These are phyloP conservation scores for Rachycentron canadum DNA, from an alignment of 2,797 vertebrate genomes.

Conservation along the genomic window DNA sequence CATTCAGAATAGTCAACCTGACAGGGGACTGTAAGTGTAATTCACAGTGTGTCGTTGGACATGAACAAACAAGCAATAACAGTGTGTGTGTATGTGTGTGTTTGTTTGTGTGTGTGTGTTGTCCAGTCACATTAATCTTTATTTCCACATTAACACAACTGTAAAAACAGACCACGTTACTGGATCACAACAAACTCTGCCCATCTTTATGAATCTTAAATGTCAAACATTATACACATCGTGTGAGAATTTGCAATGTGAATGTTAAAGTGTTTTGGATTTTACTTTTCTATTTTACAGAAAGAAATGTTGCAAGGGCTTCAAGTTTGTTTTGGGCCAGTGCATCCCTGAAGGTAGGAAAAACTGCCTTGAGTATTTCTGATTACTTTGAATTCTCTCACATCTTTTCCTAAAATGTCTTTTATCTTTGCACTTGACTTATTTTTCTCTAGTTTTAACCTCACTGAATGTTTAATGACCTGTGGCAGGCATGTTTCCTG, in stretches of 20 bases:
- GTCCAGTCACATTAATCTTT: conserved; percentile 21
- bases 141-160: conserved; percentile 35
- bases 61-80: conserved; percentile 35
- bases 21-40: conserved; percentile 14
- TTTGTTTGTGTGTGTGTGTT: background rate
- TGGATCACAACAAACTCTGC: conserved; percentile 3
- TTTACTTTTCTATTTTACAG: conserved; percentile 81
- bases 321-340: conserved; percentile 97
- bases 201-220: background rate
- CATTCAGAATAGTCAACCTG: background rate
- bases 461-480: conserved; percentile 29
- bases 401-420: conserved; percentile 34
- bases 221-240: background rate
- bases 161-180: conserved; percentile 39
- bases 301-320: conserved; percentile 97
- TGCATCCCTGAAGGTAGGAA: conserved; percentile 98
- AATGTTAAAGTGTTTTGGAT: conserved; percentile 19
- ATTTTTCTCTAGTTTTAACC: conserved; percentile 40
- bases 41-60: conserved; percentile 28
- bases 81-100: background rate
- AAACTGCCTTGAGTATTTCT: conserved; percentile 47
- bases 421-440: conserved; percentile 7
- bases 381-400: conserved; percentile 40
- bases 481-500: conserved; percentile 20
- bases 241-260: background rate